A percentile compares a stretch with the other conserved stretches of the same genome.
Conservation (phyloP, 1,140 invertebrate genomes). For the Micrasema minimum region DNA sequence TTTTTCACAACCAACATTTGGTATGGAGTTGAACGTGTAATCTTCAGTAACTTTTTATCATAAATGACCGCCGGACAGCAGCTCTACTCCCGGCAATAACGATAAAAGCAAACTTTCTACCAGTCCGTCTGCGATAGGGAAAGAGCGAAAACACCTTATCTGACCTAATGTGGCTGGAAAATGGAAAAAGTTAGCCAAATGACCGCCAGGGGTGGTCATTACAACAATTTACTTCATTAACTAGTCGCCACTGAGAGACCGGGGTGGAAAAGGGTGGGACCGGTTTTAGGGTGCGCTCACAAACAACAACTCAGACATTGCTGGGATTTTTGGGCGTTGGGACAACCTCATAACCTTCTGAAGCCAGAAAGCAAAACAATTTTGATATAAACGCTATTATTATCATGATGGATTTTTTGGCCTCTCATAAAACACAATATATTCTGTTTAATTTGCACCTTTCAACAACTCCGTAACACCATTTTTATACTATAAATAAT, state of each 20-base stretch:
- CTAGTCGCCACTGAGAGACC: conserved; percentile 15
- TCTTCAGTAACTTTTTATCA: conserved; percentile 47
- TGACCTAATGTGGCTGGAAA: conserved; percentile 41
- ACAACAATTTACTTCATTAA: conserved; percentile 41
- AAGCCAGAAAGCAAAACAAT: no score
- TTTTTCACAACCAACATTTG: no score
- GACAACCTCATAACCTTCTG: background rate
- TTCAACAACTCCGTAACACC: no score
- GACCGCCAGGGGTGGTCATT: conserved; percentile 19
- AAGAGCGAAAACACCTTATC: conserved; percentile 25
- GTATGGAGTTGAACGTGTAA: no score
- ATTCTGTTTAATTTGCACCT: no score
- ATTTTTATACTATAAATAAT: no score
- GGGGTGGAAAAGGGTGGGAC: conserved; percentile 19
- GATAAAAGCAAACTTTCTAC: conserved; percentile 50
- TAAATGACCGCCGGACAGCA: conserved; percentile 46
- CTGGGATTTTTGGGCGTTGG: background rate
- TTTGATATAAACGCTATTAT: no score
- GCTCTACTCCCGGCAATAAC: conserved; percentile 43
- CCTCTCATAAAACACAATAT: no score
- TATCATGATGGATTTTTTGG: no score
- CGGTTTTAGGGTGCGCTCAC: conserved; percentile 17
- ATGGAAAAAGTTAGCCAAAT: conserved; percentile 47
- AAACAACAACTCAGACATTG: conserved; percentile 14
- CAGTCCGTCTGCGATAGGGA: background rate